These are phyloP conservation scores for Bombus breviceps DNA, from an alignment of 1,140 invertebrate species.

Conservation along the genomic window DNA sequence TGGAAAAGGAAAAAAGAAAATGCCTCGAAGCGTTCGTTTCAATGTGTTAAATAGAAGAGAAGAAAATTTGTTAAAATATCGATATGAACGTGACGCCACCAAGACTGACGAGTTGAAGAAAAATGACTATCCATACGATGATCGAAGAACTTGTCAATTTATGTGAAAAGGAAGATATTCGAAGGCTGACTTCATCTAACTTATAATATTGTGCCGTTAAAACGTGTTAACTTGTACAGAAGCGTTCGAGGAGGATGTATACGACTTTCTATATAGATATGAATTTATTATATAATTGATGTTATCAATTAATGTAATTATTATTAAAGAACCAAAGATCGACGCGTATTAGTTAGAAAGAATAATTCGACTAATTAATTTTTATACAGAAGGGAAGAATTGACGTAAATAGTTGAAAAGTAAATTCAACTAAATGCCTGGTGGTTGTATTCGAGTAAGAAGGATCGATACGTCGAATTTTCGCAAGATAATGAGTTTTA, in stretches of 20 bases:
- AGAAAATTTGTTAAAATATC: background rate
- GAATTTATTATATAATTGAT: background rate
- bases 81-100: background rate
- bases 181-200: too few species aligned
- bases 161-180: background rate
- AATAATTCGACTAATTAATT: background rate
- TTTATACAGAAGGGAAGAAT: background rate
- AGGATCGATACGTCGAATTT: background rate
- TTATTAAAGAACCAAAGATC: conserved; percentile 26
- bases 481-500: conserved; percentile 12
- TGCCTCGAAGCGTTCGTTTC: too few species aligned
- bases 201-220: conserved; percentile 24
- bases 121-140: background rate
- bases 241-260: background rate
- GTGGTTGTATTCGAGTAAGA: background rate
- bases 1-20: too few species aligned
- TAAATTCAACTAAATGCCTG: too few species aligned
- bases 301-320: background rate
- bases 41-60: background rate
- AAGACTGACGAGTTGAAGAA: conserved; percentile 17
- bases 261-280: conserved; percentile 1
- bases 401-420: background rate
- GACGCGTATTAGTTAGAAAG: background rate
- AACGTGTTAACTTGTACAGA: conserved; percentile 21
- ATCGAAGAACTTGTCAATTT: background rate